phyloP scores from a whole-genome alignment of 1,140 invertebrate species.

The Anastatus disparis region DNA sequence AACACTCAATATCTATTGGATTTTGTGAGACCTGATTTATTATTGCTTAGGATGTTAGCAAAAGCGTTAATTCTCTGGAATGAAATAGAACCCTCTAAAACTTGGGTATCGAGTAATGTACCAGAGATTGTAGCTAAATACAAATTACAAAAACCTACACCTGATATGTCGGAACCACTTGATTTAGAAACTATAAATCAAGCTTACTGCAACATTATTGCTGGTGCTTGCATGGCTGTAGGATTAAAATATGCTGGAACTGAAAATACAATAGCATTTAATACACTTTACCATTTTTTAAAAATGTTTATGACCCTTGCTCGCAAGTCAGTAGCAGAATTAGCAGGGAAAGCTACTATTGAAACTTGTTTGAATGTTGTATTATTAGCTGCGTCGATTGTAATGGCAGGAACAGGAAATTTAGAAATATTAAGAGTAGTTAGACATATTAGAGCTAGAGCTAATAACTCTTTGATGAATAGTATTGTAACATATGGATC shows the following conservation, averaged over 20 bases:
- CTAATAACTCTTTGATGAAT: conserved; percentile 68
- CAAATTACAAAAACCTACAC: conserved; percentile 76
- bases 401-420: conserved; percentile 95
- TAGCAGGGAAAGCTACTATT: conserved; percentile 89
- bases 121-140: conserved; percentile 79
- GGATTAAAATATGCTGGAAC: conserved; percentile 94
- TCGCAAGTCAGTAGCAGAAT: conserved; percentile 80
- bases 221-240: conserved; percentile 93
- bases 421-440: conserved; percentile 83
- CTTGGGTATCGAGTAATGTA: conserved; percentile 89
- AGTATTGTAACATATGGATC: conserved; percentile 87
- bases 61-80: conserved; percentile 88
- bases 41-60: conserved; percentile 85
- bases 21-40: conserved; percentile 92
- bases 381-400: conserved; percentile 83
- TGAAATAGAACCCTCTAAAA: conserved; percentile 79
- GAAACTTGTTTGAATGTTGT: conserved; percentile 90
- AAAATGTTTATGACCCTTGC: conserved; percentile 74
- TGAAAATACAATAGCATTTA: conserved; percentile 83
- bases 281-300: conserved; percentile 77
- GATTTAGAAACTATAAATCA: conserved; percentile 97
- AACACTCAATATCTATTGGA: conserved; percentile 91
- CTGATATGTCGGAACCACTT: conserved; percentile 72
- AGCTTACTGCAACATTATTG: conserved; percentile 95
- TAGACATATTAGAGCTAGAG: conserved; percentile 81